A percentile compares a stretch with the other conserved stretches of the same genome.
These are phyloP conservation scores for Drosophila colorata DNA, from an alignment of 2,888 invertebrate genomes.

Conservation along the genomic window DNA sequence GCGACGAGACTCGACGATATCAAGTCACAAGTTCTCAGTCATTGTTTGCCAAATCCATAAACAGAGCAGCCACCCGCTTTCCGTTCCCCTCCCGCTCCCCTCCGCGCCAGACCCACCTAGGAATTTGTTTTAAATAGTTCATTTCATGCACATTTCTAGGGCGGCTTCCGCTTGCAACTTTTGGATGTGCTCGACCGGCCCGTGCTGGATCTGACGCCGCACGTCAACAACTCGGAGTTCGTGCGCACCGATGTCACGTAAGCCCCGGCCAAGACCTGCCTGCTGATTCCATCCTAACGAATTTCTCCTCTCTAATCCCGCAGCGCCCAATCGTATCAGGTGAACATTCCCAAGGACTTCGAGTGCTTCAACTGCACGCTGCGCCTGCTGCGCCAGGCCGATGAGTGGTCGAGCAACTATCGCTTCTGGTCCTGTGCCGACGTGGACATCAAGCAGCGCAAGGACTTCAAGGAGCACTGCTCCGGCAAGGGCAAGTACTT, in stretches of 20 bases:
- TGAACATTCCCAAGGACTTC: constrained; percentile 92
- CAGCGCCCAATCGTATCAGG: constrained; percentile 93
- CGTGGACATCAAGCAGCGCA: constrained; percentile 92
- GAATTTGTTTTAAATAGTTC: constrained; percentile 37
- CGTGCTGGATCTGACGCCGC: constrained; percentile 93
- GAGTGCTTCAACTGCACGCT: constrained; percentile 95
- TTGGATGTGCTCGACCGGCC: constrained; percentile 94
- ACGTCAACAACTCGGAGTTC: constrained; percentile 92
- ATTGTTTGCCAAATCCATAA: constrained; percentile 54
- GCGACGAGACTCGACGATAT: constrained; percentile 31
- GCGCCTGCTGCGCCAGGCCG: constrained; percentile 94
- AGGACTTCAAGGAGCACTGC: constrained; percentile 93
- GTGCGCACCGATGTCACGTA: constrained; percentile 94
- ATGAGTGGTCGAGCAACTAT: constrained; percentile 94
- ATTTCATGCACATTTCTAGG: constrained; percentile 87
- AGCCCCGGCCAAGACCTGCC: constrained; percentile 84
- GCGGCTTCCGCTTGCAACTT: constrained; percentile 95
- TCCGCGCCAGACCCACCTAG: neutral
- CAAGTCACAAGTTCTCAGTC: constrained; percentile 74
- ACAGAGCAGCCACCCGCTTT: constrained; percentile 1
- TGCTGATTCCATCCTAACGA: neutral
- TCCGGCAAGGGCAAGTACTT: constrained; percentile 93
- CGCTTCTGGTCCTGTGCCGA: constrained; percentile 98
- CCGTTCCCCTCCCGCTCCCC: neutral
- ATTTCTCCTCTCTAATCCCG: constrained; percentile 38